These are phyloP conservation scores for Acleris literana DNA, from an alignment of 2,888 invertebrate species.

Conservation along the genomic window DNA sequence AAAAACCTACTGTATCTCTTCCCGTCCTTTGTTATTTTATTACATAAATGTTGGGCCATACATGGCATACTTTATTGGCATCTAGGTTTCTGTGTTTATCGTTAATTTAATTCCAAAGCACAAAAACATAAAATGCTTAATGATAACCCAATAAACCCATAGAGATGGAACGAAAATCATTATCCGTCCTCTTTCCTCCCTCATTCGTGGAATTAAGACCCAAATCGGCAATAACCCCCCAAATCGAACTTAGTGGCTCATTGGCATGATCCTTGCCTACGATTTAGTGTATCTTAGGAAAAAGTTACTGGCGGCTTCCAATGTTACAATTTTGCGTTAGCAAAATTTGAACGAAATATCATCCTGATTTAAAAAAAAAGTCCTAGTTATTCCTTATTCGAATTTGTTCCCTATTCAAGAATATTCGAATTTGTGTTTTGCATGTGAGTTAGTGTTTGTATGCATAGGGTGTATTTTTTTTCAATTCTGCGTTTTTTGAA, in stretches of 20 bases:
- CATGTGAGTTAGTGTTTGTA: too few relatives aligned
- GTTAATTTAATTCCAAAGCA: conserved; percentile 4
- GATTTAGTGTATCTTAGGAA: conserved; percentile 9
- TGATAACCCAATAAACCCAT: conserved; percentile 23
- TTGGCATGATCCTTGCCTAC: conserved; percentile 3
- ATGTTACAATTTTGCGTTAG: not conserved
- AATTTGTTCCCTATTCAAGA: too few relatives aligned
- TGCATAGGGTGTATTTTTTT: too few relatives aligned
- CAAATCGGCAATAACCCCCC: conserved; percentile 3
- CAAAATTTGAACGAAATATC: too few relatives aligned
- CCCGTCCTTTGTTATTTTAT: too few relatives aligned
- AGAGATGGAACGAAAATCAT: conserved; percentile 12
- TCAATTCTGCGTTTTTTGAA: too few relatives aligned
- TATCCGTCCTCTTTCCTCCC: conserved; percentile 4
- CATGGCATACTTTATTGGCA: too few relatives aligned
- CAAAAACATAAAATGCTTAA: conserved; percentile 18
- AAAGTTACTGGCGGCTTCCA: conserved; percentile 10
- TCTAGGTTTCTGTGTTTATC: not conserved
- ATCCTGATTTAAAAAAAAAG: too few relatives aligned
- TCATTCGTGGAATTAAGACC: conserved; percentile 1
- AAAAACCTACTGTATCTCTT: too few relatives aligned
- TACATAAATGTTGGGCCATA: too few relatives aligned
- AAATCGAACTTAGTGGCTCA: conserved; percentile 5
- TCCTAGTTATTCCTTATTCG: too few relatives aligned
- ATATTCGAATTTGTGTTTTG: too few relatives aligned